Evolutionary conservation across 2,888 invertebrate species (phyloP), one percentile per base, ranked within the genome.

Genomic region (Drosophila antonietae): DNA sequence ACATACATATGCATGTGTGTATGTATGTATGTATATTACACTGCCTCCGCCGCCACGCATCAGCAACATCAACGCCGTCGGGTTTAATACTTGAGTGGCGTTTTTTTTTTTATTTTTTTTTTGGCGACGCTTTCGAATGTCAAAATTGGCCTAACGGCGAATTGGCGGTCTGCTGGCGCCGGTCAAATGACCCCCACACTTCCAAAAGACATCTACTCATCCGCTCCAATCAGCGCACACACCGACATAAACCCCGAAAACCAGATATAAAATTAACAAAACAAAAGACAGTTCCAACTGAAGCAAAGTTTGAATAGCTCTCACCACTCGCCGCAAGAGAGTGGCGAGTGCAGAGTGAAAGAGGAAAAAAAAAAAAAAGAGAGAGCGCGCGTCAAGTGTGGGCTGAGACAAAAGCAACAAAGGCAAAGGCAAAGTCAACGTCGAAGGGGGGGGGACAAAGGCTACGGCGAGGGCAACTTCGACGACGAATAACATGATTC

Each of bases 251-350:
- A 60, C 68, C 56, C 55, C 65, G 35, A 56, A 79, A 56, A 56
- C 60, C 47, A 69, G 65, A 68, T 68, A 73, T 61, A 67, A 78
- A 86, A 83, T 78, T 83, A 74, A 76, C 76, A 84, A 85, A 75
- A 86, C 78, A 78, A 74, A 77, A 77, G 74, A 70, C 73, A 73
- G 66, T 55, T 51, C 10, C n/a, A 55, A 28, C 37, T 44, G 15
- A 64, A 68, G 68, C 69, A 72, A 60, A 73, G 83, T 76, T 73
- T 69, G 44, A 46, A 68, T 61, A 73, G 62, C 64, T 59, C 43
- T 52, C 57, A 73, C 39, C 59, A 37, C 18, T 15, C 20, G 28
- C 20, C 37, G 20, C 18, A 49, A 59, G 39, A 39, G 59, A 58
- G 58, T 58, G 57, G 14, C 18, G 37, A 56, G 43, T 57, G 56